These are phyloP conservation scores for Pelecanoides urinatrix DNA, from an alignment of 2,113 vertebrate species.

Conservation along the genomic window DNA sequence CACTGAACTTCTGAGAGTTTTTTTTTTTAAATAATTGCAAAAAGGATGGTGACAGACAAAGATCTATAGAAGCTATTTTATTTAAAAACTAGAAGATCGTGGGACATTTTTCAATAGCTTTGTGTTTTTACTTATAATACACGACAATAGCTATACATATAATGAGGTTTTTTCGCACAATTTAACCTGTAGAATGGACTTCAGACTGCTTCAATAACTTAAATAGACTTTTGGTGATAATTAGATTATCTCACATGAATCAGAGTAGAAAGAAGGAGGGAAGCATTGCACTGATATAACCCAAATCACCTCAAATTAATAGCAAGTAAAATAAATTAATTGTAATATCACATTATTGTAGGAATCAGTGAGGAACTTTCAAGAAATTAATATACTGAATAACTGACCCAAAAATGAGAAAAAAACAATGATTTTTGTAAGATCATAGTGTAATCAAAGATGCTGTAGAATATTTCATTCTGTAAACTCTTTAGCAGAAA, in stretches of 20 bases:
- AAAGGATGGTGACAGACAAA: not conserved
- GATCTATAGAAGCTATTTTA: not conserved
- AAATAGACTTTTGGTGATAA: not conserved
- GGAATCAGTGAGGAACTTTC: not conserved
- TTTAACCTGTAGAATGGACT: not conserved
- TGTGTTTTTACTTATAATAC: not conserved
- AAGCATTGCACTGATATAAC: not conserved
- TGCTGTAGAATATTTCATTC: not conserved
- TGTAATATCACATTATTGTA: not conserved
- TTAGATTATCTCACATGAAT: not conserved
- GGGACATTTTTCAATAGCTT: not conserved
- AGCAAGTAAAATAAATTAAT: not conserved
- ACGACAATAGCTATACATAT: not conserved
- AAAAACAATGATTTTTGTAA: not conserved
- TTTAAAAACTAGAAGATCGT: not conserved
- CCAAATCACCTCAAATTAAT: not conserved
- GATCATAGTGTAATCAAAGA: not conserved
- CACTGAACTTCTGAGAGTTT: not conserved
- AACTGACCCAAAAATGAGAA: not conserved
- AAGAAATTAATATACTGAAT: not conserved
- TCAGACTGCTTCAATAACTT: not conserved
- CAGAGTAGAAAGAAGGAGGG: not conserved
- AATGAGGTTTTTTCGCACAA: not conserved
- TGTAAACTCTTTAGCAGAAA: not conserved
- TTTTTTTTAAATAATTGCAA: not conserved